Conservation (phyloP, 2,797 vertebrate species). For the Premnoplex brunnescens region DNA sequence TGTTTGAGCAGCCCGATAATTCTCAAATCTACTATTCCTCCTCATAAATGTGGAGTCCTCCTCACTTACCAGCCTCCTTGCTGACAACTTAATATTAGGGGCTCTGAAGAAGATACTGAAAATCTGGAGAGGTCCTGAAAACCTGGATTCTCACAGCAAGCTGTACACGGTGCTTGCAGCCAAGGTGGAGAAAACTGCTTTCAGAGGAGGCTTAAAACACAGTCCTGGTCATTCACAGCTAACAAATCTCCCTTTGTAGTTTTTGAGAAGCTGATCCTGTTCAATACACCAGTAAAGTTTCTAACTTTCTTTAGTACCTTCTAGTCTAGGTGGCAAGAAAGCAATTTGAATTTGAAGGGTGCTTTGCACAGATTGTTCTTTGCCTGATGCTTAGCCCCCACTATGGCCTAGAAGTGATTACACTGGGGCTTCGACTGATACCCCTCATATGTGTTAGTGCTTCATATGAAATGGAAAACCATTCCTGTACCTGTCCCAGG, state of each 20-base stretch:
- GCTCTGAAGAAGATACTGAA: not conserved
- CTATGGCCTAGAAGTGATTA: not conserved
- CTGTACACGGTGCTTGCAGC: not conserved
- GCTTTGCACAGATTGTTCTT: not conserved
- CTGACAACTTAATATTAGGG: conserved; percentile 12
- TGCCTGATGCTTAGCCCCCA: not conserved
- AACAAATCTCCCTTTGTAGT: not conserved
- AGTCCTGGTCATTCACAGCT: not conserved
- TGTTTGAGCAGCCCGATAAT: not conserved
- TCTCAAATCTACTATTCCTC: conserved; percentile 15
- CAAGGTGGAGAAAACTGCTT: not conserved
- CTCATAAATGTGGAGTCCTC: not conserved
- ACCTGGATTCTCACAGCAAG: not conserved
- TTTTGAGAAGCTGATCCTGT: not conserved
- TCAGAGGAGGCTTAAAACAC: not conserved
- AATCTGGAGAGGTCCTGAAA: conserved; percentile 6
- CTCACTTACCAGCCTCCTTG: not conserved
- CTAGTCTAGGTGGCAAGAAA: not conserved
- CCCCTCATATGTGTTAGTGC: not conserved
- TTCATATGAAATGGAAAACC: not conserved
- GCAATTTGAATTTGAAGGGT: not conserved
- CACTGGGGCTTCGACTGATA: not conserved
- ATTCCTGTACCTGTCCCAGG: not conserved
- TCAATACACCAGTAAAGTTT: not conserved
- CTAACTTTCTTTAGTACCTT: not conserved